Evolutionary conservation across 2,113 vertebrate genomes (phyloP), one percentile per base, ranked within the genome.

Genomic region (Spermophilus dauricus): DNA sequence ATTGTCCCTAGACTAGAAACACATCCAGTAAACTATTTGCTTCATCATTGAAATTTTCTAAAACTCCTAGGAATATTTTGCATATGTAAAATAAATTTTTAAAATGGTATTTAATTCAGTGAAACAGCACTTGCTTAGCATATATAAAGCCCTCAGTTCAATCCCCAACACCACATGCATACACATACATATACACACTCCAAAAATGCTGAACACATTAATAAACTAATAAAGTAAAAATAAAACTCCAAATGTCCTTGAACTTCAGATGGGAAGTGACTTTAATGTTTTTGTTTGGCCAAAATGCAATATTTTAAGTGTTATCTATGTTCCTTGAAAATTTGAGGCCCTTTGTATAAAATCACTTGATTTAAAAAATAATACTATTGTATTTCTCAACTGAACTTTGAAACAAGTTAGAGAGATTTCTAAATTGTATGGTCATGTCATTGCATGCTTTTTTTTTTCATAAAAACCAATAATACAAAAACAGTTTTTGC

Each of bases 401-500:
- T 91, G 42, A 85, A 4, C 87, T 67, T 82, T 93, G 42, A 95
- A 72, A 96, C 39, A 70, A 67, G 14, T 90, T 81, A 86, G 3
- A 42, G 17, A 91, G 14, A 75, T 86, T 17, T 65, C 28, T 30
- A 65, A 80, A 26, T 5, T 85, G 22, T 48, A 73, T 48, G 1
- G 17, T 82, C 26, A 48, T 34, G 17, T 20, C 14, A 69, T 8
- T 87, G 65, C 39, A 92, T 24, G 80, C 69, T 37, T n/a, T 78
- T 45, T 77, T 63, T 77, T 94, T 91, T n/a, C 28, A 78, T 37
- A 48, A 67, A 81, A 95, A 37, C 3, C 69, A 96, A 95, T 70
- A 88, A 85, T 37, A 28, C 2, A 91, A 93, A 92, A 84, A 63
- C 14, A 28, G 20, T 45, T 90, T 91, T 90, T 48, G 16, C n/a